These are phyloP conservation scores for Mactra quadrangularis DNA, from an alignment of 1,140 invertebrate genomes.

Conservation along the genomic window DNA sequence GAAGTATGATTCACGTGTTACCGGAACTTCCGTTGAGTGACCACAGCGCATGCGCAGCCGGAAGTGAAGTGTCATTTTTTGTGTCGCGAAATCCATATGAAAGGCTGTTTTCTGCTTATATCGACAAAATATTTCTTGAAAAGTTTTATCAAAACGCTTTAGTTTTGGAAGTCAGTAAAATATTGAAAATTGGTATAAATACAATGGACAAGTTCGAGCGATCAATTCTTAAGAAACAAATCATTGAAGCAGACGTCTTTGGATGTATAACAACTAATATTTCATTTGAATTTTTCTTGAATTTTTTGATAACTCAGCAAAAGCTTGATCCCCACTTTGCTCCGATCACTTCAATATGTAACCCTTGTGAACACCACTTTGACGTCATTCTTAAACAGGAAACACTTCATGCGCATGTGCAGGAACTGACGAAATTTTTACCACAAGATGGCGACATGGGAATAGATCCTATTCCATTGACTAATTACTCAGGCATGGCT, in stretches of 20 bases:
- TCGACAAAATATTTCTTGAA: conserved; percentile 42
- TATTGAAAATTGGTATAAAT: background rate
- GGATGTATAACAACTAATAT: background rate
- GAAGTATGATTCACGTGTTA: conserved; percentile 10
- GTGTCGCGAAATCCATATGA: conserved; percentile 40
- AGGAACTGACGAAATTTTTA: background rate
- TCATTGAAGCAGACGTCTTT: background rate
- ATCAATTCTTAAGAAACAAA: background rate
- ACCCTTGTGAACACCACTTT: conserved; percentile 22
- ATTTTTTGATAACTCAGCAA: background rate
- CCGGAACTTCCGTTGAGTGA: background rate
- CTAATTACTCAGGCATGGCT: background rate
- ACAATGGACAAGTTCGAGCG: background rate
- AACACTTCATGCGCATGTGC: background rate
- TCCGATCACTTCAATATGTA: conserved; percentile 17
- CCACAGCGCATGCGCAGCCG: background rate
- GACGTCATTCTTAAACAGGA: conserved; percentile 41
- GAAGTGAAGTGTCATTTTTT: conserved; percentile 4
- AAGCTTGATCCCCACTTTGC: conserved; percentile 22
- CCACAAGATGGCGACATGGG: background rate
- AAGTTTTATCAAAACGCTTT: conserved; percentile 7
- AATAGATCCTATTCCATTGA: background rate
- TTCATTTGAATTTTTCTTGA: conserved; percentile 35
- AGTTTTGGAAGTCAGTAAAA: background rate
- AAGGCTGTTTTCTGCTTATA: conserved; percentile 45